Base-by-base conservation (phyloP, 2,797 vertebrate species). In the Siniperca obscura region DNA sequence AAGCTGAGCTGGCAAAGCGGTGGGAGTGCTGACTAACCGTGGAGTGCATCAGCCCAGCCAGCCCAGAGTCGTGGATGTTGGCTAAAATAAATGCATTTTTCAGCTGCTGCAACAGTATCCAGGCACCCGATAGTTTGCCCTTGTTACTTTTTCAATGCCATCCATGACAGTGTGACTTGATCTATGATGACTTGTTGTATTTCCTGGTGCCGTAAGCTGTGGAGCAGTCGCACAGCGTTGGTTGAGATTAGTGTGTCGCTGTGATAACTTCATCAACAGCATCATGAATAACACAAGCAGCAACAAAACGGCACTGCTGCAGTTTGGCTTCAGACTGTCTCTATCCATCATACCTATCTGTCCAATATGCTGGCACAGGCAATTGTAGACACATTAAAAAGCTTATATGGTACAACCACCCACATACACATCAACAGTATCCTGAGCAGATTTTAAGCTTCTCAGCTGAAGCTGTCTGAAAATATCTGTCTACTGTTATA, bases 1-100 rank as follows among this genome's bases (percentile, higher is more conserved):
- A 90, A 92, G 94, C 94, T 95, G 93, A 95, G 89, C 87, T 89
- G 90, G 92, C 93, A 91, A 84, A 94, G 90, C 19, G 30, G 71
- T 13, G 74, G 80, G 90, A 87, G 74, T 92, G 92, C 93, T 92
- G 94, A 94, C 88, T 92, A 92, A 93, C 91, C 30, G 38, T 61
- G 76, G 90, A 91, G 85, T 77, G 90, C 87, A 87, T 90, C 89
- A 84, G 84, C 77, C 80, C 30, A 52, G 76, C 86, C 89, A 70
- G 72, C 83, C 65, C 78, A 38, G 82, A 90, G 82, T 78, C 34
- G 62, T 4, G 50, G 81, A 87, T 83, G 81, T 59, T 80, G 74
- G 86, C 84, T 89, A 42, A 89, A 93, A 92, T 90, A 90, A 93
- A 93, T 82, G 85, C 77, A 87, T 90, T 90, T 89, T 92, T 89